phyloP scores from a whole-genome alignment of 1,140 invertebrate genomes.

The Megalopta genalis region DNA sequence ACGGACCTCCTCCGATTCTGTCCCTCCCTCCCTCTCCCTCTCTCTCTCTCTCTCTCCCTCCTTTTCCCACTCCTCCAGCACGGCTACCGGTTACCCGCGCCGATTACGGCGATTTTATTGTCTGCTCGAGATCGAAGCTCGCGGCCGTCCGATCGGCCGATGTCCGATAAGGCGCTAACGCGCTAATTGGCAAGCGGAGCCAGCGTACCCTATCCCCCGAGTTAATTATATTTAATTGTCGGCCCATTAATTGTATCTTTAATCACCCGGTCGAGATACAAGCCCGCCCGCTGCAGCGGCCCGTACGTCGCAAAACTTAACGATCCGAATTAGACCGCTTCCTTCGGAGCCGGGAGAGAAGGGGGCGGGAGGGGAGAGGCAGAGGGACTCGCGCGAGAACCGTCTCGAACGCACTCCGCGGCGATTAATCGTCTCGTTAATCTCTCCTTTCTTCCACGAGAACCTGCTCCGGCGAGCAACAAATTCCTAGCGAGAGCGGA shows the following conservation, averaged over 20 bases:
- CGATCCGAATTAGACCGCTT: not conserved
- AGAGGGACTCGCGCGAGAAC: not conserved
- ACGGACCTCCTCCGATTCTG: no score
- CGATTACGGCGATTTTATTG: conserved; percentile 56
- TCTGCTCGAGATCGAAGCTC: conserved; percentile 38
- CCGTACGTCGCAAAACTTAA: conserved; percentile 9
- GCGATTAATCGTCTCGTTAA: conserved; percentile 1
- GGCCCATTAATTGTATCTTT: conserved; percentile 65
- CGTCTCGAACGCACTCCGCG: not conserved
- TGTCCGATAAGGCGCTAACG: conserved; percentile 64
- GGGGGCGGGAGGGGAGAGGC: no score
- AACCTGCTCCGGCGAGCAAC: not conserved
- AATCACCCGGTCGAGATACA: conserved; percentile 52
- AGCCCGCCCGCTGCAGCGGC: no score
- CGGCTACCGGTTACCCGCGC: not conserved
- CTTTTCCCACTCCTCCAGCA: not conserved
- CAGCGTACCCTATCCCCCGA: conserved; percentile 36
- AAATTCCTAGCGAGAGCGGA: not conserved
- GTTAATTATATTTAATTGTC: conserved; percentile 70
- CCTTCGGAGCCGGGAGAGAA: no score
- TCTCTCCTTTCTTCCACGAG: not conserved
- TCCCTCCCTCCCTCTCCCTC: no score
- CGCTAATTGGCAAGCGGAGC: conserved; percentile 63
- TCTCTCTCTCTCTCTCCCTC: not conserved
- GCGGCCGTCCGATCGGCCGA: conserved; percentile 40